Percentiles rank a stretch among this genome's conserved stretches.
Conservation (phyloP, 2,797 vertebrate genomes). For the Antennarius maculatus region DNA sequence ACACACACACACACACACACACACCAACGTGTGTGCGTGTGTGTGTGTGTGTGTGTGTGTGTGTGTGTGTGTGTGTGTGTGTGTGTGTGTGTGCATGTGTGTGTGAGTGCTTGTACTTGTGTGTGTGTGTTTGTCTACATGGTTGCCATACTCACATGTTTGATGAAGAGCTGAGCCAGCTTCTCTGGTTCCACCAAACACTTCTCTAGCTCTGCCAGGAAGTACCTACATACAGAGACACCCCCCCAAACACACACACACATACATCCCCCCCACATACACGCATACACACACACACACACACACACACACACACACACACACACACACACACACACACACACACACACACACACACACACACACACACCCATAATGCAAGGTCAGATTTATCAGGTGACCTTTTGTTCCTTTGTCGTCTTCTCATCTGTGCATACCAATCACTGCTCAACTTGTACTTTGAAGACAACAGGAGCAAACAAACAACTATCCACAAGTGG, state of each 20-base stretch:
- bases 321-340: constrained; percentile 23
- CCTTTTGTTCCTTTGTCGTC: constrained; percentile 62
- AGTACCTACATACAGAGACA: constrained; percentile 88
- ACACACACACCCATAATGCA: constrained; percentile 37
- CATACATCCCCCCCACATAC: constrained; percentile 16
- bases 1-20: constrained; percentile 29
- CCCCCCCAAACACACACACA: constrained; percentile 9
- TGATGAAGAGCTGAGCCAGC: constrained; percentile 96
- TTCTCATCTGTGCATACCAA: constrained; percentile 37
- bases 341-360: constrained; percentile 22
- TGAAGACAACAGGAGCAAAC: constrained; percentile 12
- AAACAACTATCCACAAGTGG: constrained; percentile 2
- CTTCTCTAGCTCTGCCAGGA: constrained; percentile 98
- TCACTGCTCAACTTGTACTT: constrained; percentile 33
- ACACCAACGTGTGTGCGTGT: not conserved
- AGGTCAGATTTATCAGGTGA: constrained; percentile 54
- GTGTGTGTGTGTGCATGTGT: constrained; percentile 2
- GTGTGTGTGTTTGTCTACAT: constrained; percentile 11
- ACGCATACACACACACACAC: constrained; percentile 24
- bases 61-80: no score
- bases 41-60: no score
- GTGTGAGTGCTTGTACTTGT: constrained; percentile 13
- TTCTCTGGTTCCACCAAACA: constrained; percentile 97
- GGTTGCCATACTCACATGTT: constrained; percentile 88
- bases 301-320: constrained; percentile 13